phyloP scores from a whole-genome alignment of 2,797 vertebrate species.

The Aulostomus chinensis region DNA sequence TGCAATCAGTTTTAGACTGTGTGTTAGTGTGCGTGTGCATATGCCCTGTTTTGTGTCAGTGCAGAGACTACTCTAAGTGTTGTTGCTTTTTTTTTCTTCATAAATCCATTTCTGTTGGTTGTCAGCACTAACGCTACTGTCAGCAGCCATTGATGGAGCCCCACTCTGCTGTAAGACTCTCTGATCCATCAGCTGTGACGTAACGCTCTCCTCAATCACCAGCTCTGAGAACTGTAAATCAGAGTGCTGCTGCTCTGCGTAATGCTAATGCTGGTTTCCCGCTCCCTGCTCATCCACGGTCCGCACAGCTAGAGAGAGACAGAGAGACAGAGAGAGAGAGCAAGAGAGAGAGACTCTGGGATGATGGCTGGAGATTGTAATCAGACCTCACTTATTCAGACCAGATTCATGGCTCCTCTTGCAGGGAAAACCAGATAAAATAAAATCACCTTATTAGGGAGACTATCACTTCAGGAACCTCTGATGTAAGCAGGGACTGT shows the following conservation, averaged over 20 bases:
- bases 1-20: no score
- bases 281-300: slow-evolving; percentile 56
- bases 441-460: not conserved
- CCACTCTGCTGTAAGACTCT: slow-evolving; percentile 64
- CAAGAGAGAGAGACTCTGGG: no score
- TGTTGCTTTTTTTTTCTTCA: slow-evolving; percentile 23
- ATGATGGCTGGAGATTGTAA: slow-evolving; percentile 61
- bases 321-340: no score
- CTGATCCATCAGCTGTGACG: slow-evolving; percentile 75
- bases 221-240: slow-evolving; percentile 70
- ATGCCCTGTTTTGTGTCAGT: no score
- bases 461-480: no score
- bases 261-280: slow-evolving; percentile 55
- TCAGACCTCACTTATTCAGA: slow-evolving; percentile 48
- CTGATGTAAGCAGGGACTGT: not conserved
- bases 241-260: slow-evolving; percentile 57
- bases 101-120: slow-evolving; percentile 63
- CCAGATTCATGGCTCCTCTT: no score
- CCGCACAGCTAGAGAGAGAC: slow-evolving; percentile 54
- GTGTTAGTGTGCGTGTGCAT: no score
- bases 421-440: slow-evolving; percentile 35
- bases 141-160: slow-evolving; percentile 68
- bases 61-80: no score
- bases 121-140: slow-evolving; percentile 63
- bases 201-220: slow-evolving; percentile 77